phyloP scores from a whole-genome alignment of 2,888 invertebrate genomes.

The Rugalucina vietnamica region DNA sequence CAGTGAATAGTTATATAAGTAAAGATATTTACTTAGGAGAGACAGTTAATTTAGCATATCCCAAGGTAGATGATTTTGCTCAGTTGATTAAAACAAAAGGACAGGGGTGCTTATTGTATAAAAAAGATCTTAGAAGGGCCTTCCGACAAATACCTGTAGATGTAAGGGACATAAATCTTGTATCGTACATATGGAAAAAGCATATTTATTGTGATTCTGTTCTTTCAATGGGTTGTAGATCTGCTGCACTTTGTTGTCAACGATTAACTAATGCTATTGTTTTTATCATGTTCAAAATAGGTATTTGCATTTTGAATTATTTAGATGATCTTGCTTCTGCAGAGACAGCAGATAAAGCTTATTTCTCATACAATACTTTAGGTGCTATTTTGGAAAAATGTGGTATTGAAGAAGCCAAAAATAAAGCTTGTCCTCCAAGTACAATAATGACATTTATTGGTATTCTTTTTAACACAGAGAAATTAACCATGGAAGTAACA shows the following conservation, averaged over 20 bases:
- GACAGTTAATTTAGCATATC: background rate
- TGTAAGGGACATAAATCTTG: background rate
- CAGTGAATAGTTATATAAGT: background rate
- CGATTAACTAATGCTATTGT: background rate
- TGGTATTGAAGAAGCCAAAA: background rate
- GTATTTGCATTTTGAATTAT: no score
- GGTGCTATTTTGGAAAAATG: slow-evolving; percentile 2
- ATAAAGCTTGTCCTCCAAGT: background rate
- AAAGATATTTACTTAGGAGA: background rate
- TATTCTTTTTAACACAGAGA: background rate
- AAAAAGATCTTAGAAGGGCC: background rate
- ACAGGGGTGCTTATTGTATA: no score
- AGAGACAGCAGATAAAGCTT: slow-evolving; percentile 2
- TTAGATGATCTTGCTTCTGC: background rate
- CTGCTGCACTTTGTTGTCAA: background rate
- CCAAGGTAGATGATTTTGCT: slow-evolving; percentile 6
- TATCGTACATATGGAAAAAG: background rate
- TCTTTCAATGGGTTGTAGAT: background rate
- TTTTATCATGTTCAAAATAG: background rate
- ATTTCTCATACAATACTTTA: background rate
- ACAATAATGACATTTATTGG: background rate
- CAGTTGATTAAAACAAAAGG: background rate
- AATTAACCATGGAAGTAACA: background rate
- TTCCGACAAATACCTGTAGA: background rate
- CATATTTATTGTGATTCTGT: background rate